Conservation (phyloP, 2,888 invertebrate species). For the Eupithecia pulchellata region DNA sequence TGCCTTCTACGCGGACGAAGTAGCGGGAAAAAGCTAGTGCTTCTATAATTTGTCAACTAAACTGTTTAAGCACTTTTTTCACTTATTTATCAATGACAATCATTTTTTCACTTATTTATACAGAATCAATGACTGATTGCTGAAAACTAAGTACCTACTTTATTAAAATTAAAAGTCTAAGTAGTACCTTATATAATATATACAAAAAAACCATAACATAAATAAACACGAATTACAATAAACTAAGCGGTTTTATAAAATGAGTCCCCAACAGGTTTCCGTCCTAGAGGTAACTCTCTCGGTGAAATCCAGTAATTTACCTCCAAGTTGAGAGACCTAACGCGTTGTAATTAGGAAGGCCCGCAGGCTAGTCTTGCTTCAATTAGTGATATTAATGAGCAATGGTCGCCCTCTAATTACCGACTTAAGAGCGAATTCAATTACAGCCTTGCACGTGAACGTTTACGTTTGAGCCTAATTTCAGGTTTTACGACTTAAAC, state of each 20-base stretch:
- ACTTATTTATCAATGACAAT: no score
- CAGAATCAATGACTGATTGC: no score
- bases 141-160: no score
- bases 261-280: background rate
- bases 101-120: no score
- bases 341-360: constrained; percentile 21
- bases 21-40: no score
- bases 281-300: background rate
- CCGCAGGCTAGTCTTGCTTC: constrained; percentile 23
- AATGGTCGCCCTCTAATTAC: constrained; percentile 32
- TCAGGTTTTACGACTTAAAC: background rate
- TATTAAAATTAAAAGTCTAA: no score
- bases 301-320: background rate
- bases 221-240: background rate
- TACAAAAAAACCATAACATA: no score
- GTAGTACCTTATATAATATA: no score
- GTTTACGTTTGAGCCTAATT: constrained; percentile 4
- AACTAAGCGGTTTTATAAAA: background rate
- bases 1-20: no score
- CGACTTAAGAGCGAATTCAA: constrained; percentile 21
- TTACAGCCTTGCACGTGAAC: constrained; percentile 12
- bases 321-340: constrained; percentile 4
- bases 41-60: no score
- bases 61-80: no score
- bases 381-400: constrained; percentile 38